Base-by-base conservation (phyloP, 2,113 vertebrate genomes). In the Zootoca vivipara region DNA sequence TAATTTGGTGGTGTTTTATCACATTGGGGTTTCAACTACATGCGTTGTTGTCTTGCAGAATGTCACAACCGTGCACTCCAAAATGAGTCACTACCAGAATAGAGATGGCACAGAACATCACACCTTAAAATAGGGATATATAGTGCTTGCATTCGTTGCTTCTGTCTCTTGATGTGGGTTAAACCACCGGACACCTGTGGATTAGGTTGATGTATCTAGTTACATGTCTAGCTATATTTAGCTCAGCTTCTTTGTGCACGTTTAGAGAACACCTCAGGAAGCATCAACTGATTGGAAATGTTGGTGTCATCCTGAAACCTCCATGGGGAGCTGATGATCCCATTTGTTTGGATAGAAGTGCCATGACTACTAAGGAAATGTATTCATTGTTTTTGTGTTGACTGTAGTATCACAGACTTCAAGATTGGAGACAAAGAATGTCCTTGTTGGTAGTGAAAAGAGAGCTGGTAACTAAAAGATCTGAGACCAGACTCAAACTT, bases 261-360 rank as follows among this genome's bases (percentile, higher is more conserved):
- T 99, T 90, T 98, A 99, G 90, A 97, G 98, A 95, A 99, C 98
- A 9, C 98, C 98, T 91, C 98, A 99, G 99, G 98, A 99, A 96
- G 98, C 98, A 10, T 99, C 99, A 94, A 99, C 98, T 0, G 98
- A 99, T 93, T 99, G 97, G 98, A 99, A 95, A 99, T 99, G 1
- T 98, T 98, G 1, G 98, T 99, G 93, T 99, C 98, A 8, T 98
- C 98, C 4, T 93, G 98, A 95, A 99, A 98, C 92, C 94, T 99
- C 46, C 98, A 98, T 96, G 99, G 98, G 8, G 98, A 99, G 87
- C 96, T 99, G 7, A 99, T 99, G 98, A 98, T 94, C 98, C 98
- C 8, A 99, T 99, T 93, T 99, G 98, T 90, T 95, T 99, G 97
- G 98, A 99, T 93, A 99, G 99, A 95, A 99, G 99, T 95, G 98